A percentile compares a stretch with the other conserved stretches of the same genome.
phyloP scores from a whole-genome alignment of 1,140 invertebrate genomes.

The Trichonephila inaurata region DNA sequence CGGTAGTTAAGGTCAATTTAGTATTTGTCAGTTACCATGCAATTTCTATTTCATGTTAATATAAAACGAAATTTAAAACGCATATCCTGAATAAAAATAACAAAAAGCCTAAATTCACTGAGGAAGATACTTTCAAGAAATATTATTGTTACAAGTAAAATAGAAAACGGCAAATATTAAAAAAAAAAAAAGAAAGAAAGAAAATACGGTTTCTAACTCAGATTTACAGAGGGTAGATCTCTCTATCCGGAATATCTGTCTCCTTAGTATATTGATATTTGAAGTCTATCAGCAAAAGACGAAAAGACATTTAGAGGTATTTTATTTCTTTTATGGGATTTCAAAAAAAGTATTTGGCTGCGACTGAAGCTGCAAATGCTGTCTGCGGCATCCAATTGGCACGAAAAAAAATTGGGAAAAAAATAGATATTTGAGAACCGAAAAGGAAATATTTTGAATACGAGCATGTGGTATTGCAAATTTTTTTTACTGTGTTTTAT shows the following conservation, averaged over 20 bases:
- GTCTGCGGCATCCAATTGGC: conserved; percentile 34
- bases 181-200: not conserved
- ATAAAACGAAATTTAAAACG: not conserved
- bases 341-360: not conserved
- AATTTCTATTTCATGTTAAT: not conserved
- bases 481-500: too few species aligned
- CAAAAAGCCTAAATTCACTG: not conserved
- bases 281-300: not conserved
- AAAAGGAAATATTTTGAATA: not conserved
- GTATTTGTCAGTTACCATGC: too few species aligned
- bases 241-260: not conserved
- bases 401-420: not conserved
- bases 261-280: not conserved
- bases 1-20: too few species aligned
- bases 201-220: not conserved
- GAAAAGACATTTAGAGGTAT: not conserved
- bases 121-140: conserved; percentile 37
- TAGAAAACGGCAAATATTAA: not conserved
- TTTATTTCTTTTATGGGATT: conserved; percentile 55
- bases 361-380: conserved; percentile 54
- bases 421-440: not conserved
- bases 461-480: too few species aligned
- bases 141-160: conserved; percentile 40
- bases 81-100: not conserved
- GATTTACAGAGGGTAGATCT: not conserved